Base-by-base conservation (phyloP, 1,140 invertebrate species). In the Platyura marginata region DNA sequence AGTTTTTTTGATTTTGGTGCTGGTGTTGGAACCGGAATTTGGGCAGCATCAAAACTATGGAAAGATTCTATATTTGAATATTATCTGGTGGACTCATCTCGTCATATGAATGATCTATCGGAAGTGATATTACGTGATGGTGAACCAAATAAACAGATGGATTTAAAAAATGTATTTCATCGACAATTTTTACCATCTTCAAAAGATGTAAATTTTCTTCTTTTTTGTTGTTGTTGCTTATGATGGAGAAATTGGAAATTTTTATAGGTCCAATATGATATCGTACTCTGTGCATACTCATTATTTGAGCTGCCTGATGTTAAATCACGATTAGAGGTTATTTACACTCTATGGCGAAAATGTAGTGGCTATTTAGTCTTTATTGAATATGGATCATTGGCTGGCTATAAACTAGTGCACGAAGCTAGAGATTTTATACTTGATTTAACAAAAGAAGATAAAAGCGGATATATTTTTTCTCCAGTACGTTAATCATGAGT, bases 1-100 rank as follows among this genome's bases (percentile, higher is more conserved):
- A 77, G 75, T 43, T 68, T 89, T 42, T 82, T 90, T 56, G 89
- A 94, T 63, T 92, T 90, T 65, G 90, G 90, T 5, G 91, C 88
- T 37, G 90, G 89, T 13, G 60, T 88, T 36, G 89, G 88, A 2
- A 81, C 83, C 21, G 78, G 74, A 0, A 74, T 76, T 29, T 93
- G 89, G 86, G 85, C 81, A 19, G 73, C 78, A 3, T 75, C 76
- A 47, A 55, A 65, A 9, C 65, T 71, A 19, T 93, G 87, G 86
- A 55, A 64, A 5, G 62, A 72, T 13, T 63, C 70, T 32, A 66
- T 92, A 13, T 73, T 71, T 50, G 87, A 94, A 67, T 81, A 82
- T 56, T 79, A 80, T 46, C 81, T 77, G 56, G 77, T 93, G 1
- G 90, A 95, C 56, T 59, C 70, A 22, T 89, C 84, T 1, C 45